phyloP scores from a whole-genome alignment of 53 echinoderm and acorn worm species.

The Hippasteria phrygiana region DNA sequence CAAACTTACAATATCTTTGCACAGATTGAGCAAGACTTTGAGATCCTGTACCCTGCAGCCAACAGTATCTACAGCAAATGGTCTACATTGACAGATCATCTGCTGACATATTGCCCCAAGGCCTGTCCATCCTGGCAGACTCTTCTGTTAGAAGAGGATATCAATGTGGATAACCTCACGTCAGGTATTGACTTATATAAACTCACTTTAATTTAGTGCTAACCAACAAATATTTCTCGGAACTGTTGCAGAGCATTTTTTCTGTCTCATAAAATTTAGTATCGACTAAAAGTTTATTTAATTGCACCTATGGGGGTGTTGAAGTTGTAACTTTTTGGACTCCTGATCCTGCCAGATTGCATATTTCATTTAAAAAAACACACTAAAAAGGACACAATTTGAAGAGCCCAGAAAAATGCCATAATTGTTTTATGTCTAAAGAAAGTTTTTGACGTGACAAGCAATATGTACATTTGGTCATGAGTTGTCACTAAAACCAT shows the following conservation, averaged over 20 bases:
- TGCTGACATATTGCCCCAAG: neutral
- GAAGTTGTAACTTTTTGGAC: no score
- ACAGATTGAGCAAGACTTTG: slow-evolving; percentile 19
- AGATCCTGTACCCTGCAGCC: slow-evolving; percentile 8
- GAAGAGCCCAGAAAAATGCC: neutral
- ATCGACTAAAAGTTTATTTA: no score
- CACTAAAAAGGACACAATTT: no score
- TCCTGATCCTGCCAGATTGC: no score
- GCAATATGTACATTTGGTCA: no score
- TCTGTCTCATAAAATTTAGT: no score
- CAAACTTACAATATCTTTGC: neutral
- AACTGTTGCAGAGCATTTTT: no score
- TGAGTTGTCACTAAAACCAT: neutral
- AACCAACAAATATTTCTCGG: neutral
- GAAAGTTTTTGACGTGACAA: neutral
- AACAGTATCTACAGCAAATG: neutral
- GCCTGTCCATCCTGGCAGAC: slow-evolving; percentile 1
- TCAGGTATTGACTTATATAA: neutral
- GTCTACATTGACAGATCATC: neutral
- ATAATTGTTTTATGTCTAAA: neutral
- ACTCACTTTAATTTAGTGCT: neutral
- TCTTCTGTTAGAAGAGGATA: neutral
- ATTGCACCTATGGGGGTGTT: no score
- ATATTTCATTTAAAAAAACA: no score
- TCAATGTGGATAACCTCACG: neutral